Percentiles rank a stretch among this genome's conserved stretches.
Evolutionary conservation across 2,797 vertebrate species (phyloP).

Genomic region (Scarus forsteni): DNA sequence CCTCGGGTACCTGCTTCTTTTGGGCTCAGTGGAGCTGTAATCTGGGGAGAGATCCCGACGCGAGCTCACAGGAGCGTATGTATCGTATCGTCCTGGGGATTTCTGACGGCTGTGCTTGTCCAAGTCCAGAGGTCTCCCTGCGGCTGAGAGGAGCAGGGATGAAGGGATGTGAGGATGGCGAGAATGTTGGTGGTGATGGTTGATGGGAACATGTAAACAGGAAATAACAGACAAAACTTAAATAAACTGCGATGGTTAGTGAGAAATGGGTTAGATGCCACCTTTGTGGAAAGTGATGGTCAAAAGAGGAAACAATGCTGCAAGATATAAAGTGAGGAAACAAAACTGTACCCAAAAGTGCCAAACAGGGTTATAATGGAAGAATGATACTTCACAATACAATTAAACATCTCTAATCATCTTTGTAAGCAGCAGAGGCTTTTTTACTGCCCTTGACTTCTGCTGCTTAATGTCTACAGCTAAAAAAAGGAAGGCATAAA

Average conservation of each 20-base stretch:
- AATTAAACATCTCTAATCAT: too few relatives aligned
- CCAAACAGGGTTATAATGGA: not conserved
- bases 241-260: conserved; percentile 75
- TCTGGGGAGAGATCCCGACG: conserved; percentile 69
- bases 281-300: conserved; percentile 32
- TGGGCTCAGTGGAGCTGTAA: conserved; percentile 76
- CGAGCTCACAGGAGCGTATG: conserved; percentile 35
- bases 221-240: conserved; percentile 51
- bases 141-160: conserved; percentile 56
- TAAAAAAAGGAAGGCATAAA: too few relatives aligned
- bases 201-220: conserved; percentile 52
- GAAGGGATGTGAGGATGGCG: conserved; percentile 19
- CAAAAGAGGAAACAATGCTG: conserved; percentile 6
- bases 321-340: not conserved
- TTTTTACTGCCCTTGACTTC: too few relatives aligned
- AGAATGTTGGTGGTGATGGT: conserved; percentile 41
- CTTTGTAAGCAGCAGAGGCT: too few relatives aligned
- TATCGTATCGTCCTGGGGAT: conserved; percentile 25
- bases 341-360: not conserved
- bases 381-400: too few relatives aligned
- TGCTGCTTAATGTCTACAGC: too few relatives aligned
- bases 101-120: conserved; percentile 58
- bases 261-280: conserved; percentile 49
- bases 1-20: conserved; percentile 81
- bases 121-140: conserved; percentile 60